These are phyloP conservation scores for Cherax destructor DNA, from an alignment of 1,140 invertebrate genomes.

Conservation along the genomic window DNA sequence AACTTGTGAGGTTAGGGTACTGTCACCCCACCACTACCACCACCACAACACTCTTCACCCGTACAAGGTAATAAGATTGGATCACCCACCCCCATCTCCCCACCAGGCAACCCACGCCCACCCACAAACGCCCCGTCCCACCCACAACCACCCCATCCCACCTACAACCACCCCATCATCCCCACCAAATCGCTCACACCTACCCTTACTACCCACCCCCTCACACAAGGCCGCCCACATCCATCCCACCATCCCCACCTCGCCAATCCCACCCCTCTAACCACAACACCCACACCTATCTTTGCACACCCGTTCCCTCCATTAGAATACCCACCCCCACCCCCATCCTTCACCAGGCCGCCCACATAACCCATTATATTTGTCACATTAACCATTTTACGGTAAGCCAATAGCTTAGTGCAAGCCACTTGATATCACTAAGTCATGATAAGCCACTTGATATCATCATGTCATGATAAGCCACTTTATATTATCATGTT, in stretches of 20 bases:
- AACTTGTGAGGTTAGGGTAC: background rate
- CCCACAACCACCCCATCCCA: no score
- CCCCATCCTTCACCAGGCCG: no score
- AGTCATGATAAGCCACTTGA: no score
- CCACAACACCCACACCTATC: background rate
- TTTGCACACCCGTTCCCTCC: background rate
- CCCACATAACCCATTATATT: no score
- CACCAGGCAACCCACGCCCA: no score
- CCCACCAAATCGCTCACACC: no score
- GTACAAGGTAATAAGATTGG: background rate
- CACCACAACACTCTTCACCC: background rate
- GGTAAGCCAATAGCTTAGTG: no score
- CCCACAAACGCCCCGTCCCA: no score
- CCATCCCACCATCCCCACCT: background rate
- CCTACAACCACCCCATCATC: no score
- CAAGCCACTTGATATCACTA: no score
- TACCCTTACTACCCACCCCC: background rate
- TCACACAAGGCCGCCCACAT: background rate
- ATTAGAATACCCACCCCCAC: background rate
- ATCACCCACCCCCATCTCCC: background rate
- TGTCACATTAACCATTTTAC: no score
- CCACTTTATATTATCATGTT: background rate
- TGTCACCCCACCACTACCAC: background rate
- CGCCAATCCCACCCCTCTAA: background rate
- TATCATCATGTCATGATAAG: no score